Evolutionary conservation across 2,888 invertebrate genomes (phyloP).

Genomic region (Xanthostigma xanthostigma): DNA sequence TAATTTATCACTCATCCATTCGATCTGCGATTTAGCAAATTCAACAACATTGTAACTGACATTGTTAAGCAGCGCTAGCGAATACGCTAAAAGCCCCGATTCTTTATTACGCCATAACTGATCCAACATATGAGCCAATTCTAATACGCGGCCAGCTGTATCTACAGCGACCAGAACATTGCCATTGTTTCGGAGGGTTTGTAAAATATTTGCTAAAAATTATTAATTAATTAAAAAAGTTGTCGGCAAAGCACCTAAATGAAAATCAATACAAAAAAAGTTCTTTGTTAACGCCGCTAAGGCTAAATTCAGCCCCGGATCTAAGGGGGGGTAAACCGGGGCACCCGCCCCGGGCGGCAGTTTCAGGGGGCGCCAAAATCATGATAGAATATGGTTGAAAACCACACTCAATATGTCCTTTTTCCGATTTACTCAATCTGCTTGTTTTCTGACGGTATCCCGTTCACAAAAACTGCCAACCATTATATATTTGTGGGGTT

Average conservation of each 20-base stretch:
- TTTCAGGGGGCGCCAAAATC: too few relatives aligned
- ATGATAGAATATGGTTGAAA: too few relatives aligned
- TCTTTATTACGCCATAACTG: slow-evolving; percentile 91
- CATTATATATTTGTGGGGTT: too few relatives aligned
- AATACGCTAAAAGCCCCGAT: slow-evolving; percentile 89
- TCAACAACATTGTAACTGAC: slow-evolving; percentile 98
- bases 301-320: too few relatives aligned
- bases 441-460: too few relatives aligned
- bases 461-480: too few relatives aligned
- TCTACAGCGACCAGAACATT: slow-evolving; percentile 93
- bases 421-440: too few relatives aligned
- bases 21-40: slow-evolving; percentile 96
- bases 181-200: slow-evolving; percentile 85
- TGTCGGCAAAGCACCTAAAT: slow-evolving; percentile 4
- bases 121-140: slow-evolving; percentile 91
- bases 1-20: slow-evolving; percentile 99
- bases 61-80: slow-evolving; percentile 83
- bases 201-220: slow-evolving; percentile 71
- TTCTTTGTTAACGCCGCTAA: too few relatives aligned
- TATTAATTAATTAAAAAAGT: background rate
- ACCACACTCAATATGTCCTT: too few relatives aligned
- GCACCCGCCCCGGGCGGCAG: too few relatives aligned
- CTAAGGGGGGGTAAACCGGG: too few relatives aligned
- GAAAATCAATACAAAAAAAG: background rate
- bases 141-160: slow-evolving; percentile 91